phyloP scores from a whole-genome alignment of 1,140 invertebrate species.

The Venturia canescens region DNA sequence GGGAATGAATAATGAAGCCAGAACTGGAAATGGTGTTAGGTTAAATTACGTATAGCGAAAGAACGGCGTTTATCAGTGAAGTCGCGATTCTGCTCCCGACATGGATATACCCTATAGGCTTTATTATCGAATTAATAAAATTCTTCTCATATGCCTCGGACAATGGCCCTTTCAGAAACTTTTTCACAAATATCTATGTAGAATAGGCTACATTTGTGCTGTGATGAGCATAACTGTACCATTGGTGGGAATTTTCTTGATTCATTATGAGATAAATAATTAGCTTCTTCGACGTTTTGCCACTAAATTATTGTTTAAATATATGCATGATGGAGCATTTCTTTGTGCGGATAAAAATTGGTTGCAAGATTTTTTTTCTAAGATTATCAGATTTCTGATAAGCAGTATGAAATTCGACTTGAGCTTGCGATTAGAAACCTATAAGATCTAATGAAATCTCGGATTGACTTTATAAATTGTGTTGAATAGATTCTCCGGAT shows the following conservation, averaged over 20 bases:
- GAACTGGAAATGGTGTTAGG: background rate
- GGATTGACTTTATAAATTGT: no score
- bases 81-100: background rate
- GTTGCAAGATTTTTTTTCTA: no score
- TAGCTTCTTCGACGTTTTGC: background rate
- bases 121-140: constrained; percentile 36
- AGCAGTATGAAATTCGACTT: no score
- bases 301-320: background rate
- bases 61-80: constrained; percentile 1
- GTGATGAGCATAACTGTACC: background rate
- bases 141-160: constrained; percentile 32
- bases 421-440: no score
- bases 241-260: background rate
- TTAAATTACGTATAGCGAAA: background rate
- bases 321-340: background rate
- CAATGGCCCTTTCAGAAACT: constrained; percentile 42
- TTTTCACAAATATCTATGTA: constrained; percentile 23
- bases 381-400: no score
- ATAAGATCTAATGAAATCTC: no score
- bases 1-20: background rate
- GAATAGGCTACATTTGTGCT: background rate
- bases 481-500: constrained; percentile 26
- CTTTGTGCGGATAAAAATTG: no score
- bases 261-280: background rate
- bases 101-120: constrained; percentile 35